A percentile compares a stretch with the other conserved stretches of the same genome.
These are phyloP conservation scores for Drosophila setosimentum DNA, from an alignment of 2,888 invertebrate species.

Conservation along the genomic window DNA sequence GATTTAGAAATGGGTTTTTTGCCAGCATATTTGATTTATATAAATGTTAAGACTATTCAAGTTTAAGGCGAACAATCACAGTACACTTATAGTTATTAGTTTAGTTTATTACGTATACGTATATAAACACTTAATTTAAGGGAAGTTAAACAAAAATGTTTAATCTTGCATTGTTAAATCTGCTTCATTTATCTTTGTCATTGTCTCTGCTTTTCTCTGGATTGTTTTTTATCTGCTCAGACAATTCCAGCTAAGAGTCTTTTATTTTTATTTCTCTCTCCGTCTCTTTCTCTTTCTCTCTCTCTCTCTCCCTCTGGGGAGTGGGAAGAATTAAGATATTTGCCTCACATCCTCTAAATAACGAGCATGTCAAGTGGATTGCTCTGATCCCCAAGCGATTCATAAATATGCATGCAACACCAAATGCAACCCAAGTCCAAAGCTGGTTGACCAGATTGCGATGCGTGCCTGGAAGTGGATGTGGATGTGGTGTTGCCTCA, in stretches of 20 bases:
- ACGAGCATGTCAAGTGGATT: constrained; percentile 48
- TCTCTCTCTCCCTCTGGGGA: background rate
- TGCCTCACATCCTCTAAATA: constrained; percentile 52
- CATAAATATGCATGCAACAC: constrained; percentile 69
- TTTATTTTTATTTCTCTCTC: background rate
- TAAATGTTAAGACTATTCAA: background rate
- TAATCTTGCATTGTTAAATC: background rate
- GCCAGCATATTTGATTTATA: background rate
- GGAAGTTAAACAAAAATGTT: background rate
- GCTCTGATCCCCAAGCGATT: constrained; percentile 56
- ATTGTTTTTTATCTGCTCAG: background rate
- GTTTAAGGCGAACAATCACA: background rate
- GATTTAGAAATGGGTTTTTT: background rate
- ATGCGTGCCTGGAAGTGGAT: constrained; percentile 45
- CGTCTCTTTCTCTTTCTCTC: background rate
- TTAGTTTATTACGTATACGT: background rate
- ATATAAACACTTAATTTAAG: background rate
- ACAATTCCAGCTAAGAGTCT: no score
- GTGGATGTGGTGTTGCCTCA: background rate
- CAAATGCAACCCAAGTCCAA: constrained; percentile 37
- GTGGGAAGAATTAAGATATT: constrained; percentile 52
- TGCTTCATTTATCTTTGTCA: background rate
- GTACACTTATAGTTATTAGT: background rate
- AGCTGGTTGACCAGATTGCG: constrained; percentile 39
- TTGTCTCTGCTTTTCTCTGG: background rate